Evolutionary conservation across 1,140 invertebrate species (phyloP).

Genomic region (Rhopalosiphum maidis): DNA sequence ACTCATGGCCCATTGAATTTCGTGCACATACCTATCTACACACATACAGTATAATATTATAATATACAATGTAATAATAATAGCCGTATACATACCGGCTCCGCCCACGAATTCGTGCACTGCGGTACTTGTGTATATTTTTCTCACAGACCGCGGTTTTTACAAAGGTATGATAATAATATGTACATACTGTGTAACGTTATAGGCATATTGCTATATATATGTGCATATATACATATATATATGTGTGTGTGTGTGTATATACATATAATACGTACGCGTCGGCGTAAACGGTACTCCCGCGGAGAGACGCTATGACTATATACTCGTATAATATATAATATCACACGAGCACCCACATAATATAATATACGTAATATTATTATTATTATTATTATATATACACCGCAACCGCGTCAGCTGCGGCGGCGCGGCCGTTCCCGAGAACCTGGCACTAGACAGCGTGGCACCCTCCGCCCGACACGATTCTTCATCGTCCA

Average conservation of each 20-base stretch:
- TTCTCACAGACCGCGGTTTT: slow-evolving; percentile 18
- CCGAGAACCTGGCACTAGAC: slow-evolving; percentile 39
- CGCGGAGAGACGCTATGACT: slow-evolving; percentile 10
- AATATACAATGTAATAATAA: neutral
- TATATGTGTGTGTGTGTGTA: neutral
- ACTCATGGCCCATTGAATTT: neutral
- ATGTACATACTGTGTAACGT: neutral
- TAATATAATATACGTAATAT: neutral
- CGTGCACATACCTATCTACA: neutral
- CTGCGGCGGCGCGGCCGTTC: slow-evolving; percentile 13
- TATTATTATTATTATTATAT: slow-evolving; percentile 1
- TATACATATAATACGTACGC: neutral
- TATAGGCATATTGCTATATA: neutral
- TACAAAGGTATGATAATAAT: slow-evolving; percentile 2
- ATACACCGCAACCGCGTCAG: slow-evolving; percentile 37
- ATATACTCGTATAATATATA: neutral
- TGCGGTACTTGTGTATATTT: neutral
- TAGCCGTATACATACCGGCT: neutral
- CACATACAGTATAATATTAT: neutral
- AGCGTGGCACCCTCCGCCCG: slow-evolving; percentile 56
- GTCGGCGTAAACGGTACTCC: neutral
- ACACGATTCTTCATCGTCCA: slow-evolving; percentile 49
- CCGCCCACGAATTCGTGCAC: slow-evolving; percentile 2
- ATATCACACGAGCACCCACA: slow-evolving; percentile 3
- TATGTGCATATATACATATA: no score